These are phyloP conservation scores for Agrochola macilenta DNA, from an alignment of 2,888 invertebrate genomes.

Conservation along the genomic window DNA sequence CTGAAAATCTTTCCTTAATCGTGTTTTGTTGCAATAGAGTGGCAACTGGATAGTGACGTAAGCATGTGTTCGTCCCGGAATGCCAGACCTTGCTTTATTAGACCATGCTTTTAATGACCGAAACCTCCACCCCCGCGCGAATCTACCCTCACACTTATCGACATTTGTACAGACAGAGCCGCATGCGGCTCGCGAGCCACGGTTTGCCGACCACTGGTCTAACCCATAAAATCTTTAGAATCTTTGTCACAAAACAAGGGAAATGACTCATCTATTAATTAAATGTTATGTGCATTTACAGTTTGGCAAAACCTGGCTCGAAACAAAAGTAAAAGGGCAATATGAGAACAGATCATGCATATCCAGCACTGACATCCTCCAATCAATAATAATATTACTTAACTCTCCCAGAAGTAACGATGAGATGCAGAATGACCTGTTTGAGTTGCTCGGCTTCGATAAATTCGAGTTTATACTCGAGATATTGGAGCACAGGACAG, in stretches of 20 bases:
- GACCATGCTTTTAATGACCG: no score
- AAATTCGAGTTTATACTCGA: constrained; percentile 94
- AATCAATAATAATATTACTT: constrained; percentile 91
- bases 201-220: no score
- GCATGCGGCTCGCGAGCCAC: no score
- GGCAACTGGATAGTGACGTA: no score
- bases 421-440: constrained; percentile 95
- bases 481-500: constrained; percentile 92
- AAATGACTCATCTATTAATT: background rate
- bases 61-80: no score
- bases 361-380: constrained; percentile 90
- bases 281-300: constrained; percentile 69
- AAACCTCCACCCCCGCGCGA: no score
- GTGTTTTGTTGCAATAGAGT: no score
- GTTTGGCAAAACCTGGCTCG: constrained; percentile 91
- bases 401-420: constrained; percentile 91
- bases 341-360: constrained; percentile 86
- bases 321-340: constrained; percentile 88
- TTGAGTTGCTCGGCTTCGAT: constrained; percentile 97
- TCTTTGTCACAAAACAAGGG: background rate
- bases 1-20: no score
- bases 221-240: no score
- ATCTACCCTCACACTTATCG: no score
- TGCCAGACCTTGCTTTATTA: no score
- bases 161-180: no score